Conservation (phyloP, 1,140 invertebrate species). For the Epicauta chinensis region DNA sequence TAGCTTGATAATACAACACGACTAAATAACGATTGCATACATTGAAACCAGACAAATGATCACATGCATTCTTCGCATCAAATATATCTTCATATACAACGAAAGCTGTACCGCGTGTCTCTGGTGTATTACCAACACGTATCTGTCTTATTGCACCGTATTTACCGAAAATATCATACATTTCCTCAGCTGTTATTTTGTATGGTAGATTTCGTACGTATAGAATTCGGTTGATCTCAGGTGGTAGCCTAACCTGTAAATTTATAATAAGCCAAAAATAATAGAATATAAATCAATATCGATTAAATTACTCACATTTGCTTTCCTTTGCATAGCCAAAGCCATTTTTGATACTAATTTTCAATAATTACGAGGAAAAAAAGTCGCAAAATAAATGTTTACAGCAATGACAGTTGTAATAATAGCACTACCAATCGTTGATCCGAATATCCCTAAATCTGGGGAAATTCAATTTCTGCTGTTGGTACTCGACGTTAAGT, state of each 20-base stretch:
- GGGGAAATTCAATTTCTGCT: no score
- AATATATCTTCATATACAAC: conserved; percentile 99
- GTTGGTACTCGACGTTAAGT: no score
- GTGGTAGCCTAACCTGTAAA: conserved; percentile 85
- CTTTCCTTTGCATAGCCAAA: conserved; percentile 54
- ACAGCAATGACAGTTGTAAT: no score
- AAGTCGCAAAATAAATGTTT: no score
- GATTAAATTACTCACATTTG: conserved; percentile 50
- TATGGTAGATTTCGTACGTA: conserved; percentile 98
- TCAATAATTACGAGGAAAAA: no score
- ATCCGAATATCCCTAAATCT: no score
- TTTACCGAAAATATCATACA: conserved; percentile 99
- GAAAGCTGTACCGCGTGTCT: conserved; percentile 97
- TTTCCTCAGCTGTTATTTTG: conserved; percentile 99
- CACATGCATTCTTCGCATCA: conserved; percentile 99
- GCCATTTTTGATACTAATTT: conserved; percentile 55
- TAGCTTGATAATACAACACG: conserved; percentile 93
- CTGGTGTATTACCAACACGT: conserved; percentile 95
- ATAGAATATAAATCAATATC: conserved; percentile 7
- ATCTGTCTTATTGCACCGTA: conserved; percentile 99
- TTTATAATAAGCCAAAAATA: conserved; percentile 9
- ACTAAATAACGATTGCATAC: conserved; percentile 98
- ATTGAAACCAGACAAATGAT: conserved; percentile 98
- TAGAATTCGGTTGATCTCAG: conserved; percentile 96
- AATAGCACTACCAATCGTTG: no score